Percentiles rank a stretch among this genome's conserved stretches.
phyloP scores from a whole-genome alignment of 35 echinoderm and acorn worm genomes.

The Hemicentrotus pulcherrimus region DNA sequence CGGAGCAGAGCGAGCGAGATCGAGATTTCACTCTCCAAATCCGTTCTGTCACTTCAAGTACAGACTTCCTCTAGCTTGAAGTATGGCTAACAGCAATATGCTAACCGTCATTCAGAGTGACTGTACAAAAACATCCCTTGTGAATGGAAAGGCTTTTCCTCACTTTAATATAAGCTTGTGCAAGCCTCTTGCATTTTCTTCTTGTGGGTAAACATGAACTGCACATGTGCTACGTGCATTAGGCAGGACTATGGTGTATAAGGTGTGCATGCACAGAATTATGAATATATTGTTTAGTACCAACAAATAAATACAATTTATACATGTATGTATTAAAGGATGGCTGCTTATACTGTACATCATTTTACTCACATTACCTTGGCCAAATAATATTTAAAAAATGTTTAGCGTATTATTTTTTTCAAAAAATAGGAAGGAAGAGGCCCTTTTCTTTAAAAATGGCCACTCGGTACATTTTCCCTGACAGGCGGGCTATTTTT shows the following conservation, averaged over 20 bases:
- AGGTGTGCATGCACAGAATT: background rate
- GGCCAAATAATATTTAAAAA: too few relatives aligned
- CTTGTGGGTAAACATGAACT: background rate
- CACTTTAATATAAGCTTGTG: background rate
- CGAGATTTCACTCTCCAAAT: background rate
- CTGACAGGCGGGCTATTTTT: too few relatives aligned
- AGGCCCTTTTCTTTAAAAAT: too few relatives aligned
- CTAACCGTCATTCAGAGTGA: background rate
- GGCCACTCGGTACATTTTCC: too few relatives aligned
- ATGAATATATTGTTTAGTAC: background rate
- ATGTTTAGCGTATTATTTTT: too few relatives aligned
- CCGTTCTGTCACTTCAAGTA: background rate
- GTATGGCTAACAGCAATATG: conserved; percentile 1
- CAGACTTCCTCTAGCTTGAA: background rate
- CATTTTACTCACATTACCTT: too few relatives aligned
- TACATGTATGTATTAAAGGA: background rate
- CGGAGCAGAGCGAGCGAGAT: background rate
- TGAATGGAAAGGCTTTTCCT: background rate
- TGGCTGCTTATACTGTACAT: background rate
- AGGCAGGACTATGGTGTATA: too few relatives aligned
- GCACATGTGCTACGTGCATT: background rate
- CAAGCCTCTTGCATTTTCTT: background rate
- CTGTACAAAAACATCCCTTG: background rate
- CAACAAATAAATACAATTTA: too few relatives aligned
- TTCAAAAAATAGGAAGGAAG: too few relatives aligned